Base-by-base conservation (phyloP, 2,797 vertebrate genomes). In the Channallabes apus region DNA sequence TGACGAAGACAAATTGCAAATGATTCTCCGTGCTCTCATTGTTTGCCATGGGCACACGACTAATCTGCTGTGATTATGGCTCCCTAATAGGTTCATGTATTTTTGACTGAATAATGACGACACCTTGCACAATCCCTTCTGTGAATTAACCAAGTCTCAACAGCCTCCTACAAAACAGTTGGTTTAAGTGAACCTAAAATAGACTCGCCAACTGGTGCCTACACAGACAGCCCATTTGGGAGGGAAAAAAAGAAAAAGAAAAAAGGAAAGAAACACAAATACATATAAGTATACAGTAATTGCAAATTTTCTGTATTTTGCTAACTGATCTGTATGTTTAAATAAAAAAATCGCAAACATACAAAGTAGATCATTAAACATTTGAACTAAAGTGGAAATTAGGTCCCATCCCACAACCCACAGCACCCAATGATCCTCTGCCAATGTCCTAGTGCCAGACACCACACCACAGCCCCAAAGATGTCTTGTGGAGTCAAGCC, bases 1-100 rank as follows among this genome's bases (percentile, higher is more conserved):
- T 76, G 61, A 86, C 81, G 78, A 89, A 59, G 62, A 27, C 78
- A 68, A 76, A 84, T 89, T 82, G 84, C 79, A 82, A 72, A 59
- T 85, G 77, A 87, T 88, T 88, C 91, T 85, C 87, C 85, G 89
- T 89, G 90, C 91, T 91, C 91, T 90, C 87, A 89, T 87, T 88
- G 91, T 88, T 82, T 73, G 51, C 76, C 83, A 84, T 32, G 91
- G 91, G 90, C 89, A 90, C 89, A 88, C 87, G 88, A 88, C 91
- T 92, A 92, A 94, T 92, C 92, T 92, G 88, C 87, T 76, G 90
- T 89, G 87, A 91, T 93, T 93, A 92, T 89, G 92, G 87, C 89
- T 87, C 84, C 75, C 86, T 92, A 80, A 90, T 87, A 86, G 80
- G 67, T 92, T 94, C 89, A 92, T 94, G 82, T 93, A 94, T 93